A percentile compares a stretch with the other conserved stretches of the same genome.
Evolutionary conservation across 1,140 invertebrate genomes (phyloP).

Genomic region (Nebria ingens): DNA sequence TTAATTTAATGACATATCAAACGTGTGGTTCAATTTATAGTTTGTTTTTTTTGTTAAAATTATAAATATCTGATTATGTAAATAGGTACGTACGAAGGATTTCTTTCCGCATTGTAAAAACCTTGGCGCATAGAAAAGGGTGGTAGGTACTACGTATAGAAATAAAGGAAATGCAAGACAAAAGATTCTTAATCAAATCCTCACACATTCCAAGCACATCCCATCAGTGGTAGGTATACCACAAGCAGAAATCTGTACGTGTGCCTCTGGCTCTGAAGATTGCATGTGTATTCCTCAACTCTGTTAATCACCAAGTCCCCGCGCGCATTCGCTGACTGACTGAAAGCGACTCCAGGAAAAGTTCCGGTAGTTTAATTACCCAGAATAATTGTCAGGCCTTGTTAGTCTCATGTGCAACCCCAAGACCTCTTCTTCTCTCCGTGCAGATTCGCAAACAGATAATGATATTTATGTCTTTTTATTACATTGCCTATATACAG

Average conservation of each 20-base stretch:
- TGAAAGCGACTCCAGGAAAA: slow-evolving; percentile 30
- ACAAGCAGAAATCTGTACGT: slow-evolving; percentile 11
- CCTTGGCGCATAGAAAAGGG: too few species aligned
- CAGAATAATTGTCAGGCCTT: slow-evolving; percentile 36
- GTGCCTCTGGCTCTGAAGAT: slow-evolving; percentile 2
- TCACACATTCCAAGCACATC: slow-evolving; percentile 28
- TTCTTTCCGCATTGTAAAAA: too few species aligned
- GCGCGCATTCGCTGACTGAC: slow-evolving; percentile 11
- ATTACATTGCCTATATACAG: neutral
- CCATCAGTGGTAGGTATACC: too few species aligned
- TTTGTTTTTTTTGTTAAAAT: too few species aligned
- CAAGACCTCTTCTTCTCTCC: neutral
- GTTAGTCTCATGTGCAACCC: slow-evolving; percentile 26
- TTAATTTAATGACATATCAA: too few species aligned
- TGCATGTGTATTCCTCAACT: slow-evolving; percentile 27
- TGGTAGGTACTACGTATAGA: too few species aligned
- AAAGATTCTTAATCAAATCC: slow-evolving; percentile 30
- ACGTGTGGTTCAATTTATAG: too few species aligned
- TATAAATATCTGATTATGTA: too few species aligned
- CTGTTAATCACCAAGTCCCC: slow-evolving; percentile 28
- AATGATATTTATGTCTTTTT: slow-evolving; percentile 6
- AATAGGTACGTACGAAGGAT: too few species aligned
- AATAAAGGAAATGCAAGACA: slow-evolving; percentile 17
- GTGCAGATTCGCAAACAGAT: neutral
- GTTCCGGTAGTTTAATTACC: slow-evolving; percentile 33